These are phyloP conservation scores for Drosophila falleni DNA, from an alignment of 2,888 invertebrate genomes.

Conservation along the genomic window DNA sequence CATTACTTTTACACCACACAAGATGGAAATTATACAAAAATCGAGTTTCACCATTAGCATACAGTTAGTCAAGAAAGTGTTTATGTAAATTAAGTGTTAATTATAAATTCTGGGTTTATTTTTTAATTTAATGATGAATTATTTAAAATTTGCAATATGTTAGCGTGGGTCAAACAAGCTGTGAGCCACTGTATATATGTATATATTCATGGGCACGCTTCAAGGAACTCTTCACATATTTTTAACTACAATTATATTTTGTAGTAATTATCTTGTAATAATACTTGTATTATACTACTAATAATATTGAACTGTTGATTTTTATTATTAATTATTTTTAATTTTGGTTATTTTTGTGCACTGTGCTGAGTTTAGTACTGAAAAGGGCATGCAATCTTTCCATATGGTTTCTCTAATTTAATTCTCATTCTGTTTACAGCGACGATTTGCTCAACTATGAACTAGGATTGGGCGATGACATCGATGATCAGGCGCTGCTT, in stretches of 20 bases:
- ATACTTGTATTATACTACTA: neutral
- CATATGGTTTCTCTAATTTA: conserved; percentile 12
- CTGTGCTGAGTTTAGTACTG: neutral
- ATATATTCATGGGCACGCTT: neutral
- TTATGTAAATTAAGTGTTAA: no score
- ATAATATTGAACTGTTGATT: conserved; percentile 12
- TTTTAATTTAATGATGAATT: no score
- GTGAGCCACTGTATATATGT: neutral
- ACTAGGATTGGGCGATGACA: conserved; percentile 83
- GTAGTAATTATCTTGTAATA: neutral
- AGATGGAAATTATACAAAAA: conserved; percentile 1
- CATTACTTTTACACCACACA: neutral
- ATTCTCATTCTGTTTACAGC: conserved; percentile 55
- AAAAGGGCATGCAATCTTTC: neutral
- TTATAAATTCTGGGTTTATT: no score
- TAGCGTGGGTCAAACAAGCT: no score
- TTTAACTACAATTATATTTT: neutral
- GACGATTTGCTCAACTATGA: conserved; percentile 86
- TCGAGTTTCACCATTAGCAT: neutral
- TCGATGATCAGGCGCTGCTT: conserved; percentile 84
- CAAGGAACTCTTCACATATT: neutral
- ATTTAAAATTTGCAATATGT: no score
- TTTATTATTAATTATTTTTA: neutral
- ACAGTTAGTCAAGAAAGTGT: neutral
- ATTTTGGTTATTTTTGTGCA: no score